phyloP scores from a whole-genome alignment of 1,140 invertebrate genomes.

The Triops longicaudatus region DNA sequence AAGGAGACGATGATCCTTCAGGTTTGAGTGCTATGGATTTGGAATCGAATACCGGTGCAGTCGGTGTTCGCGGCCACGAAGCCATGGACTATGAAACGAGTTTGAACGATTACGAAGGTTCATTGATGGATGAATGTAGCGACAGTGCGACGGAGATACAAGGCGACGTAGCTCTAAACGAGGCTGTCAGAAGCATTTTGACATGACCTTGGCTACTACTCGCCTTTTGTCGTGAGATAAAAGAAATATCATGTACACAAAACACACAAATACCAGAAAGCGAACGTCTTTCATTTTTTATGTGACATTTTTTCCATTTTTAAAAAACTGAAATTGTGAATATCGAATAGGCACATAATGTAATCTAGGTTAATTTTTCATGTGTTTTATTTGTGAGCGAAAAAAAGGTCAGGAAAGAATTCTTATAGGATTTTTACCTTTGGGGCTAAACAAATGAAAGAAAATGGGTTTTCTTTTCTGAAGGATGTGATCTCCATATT shows the following conservation, averaged over 20 bases:
- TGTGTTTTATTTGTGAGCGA: not conserved
- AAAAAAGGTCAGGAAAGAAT: not conserved
- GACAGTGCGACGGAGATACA: constrained; percentile 23
- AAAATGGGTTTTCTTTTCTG: not conserved
- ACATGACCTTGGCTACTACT: constrained; percentile 32
- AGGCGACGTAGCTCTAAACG: constrained; percentile 44
- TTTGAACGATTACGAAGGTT: constrained; percentile 17
- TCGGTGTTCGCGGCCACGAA: constrained; percentile 14
- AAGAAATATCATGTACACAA: not conserved
- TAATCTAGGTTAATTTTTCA: not conserved
- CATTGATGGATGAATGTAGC: constrained; percentile 20
- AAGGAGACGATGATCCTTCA: constrained; percentile 27
- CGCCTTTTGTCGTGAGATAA: not conserved
- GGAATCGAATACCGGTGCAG: not conserved
- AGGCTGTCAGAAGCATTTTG: constrained; percentile 49
- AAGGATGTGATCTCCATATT: constrained; percentile 12
- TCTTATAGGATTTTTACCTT: not conserved
- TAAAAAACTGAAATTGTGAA: constrained; percentile 34
- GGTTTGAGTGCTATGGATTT: not conserved
- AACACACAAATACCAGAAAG: not conserved
- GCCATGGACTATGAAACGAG: constrained; percentile 23
- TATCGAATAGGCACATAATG: not conserved
- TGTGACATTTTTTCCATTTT: constrained; percentile 29
- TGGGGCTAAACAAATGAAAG: not conserved
- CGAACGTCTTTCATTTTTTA: constrained; percentile 2